Evolutionary conservation across 2,797 vertebrate genomes (phyloP).

Genomic region (Amphiprion clarkii): DNA sequence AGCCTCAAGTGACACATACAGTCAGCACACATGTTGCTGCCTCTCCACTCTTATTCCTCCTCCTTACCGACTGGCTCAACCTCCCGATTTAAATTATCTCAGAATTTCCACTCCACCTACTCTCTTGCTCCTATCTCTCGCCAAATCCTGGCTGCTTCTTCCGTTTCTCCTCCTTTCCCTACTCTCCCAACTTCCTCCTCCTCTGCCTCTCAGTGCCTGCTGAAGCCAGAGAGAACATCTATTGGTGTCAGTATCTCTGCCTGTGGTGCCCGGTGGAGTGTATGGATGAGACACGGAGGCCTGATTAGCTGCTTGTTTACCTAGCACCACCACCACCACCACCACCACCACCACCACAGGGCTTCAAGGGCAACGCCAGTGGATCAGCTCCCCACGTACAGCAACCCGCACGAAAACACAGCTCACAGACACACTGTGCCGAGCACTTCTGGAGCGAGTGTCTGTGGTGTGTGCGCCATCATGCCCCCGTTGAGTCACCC

Average conservation of each 20-base stretch:
- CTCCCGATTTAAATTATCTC: constrained; percentile 19
- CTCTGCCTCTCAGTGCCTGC: constrained; percentile 23
- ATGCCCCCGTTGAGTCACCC: constrained; percentile 87
- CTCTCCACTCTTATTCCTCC: constrained; percentile 6
- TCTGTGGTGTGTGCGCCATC: constrained; percentile 83
- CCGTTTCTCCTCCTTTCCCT: constrained; percentile 29
- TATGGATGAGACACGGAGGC: constrained; percentile 92
- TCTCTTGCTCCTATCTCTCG: constrained; percentile 69
- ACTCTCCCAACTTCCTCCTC: constrained; percentile 15
- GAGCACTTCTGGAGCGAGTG: constrained; percentile 38
- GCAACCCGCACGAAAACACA: constrained; percentile 33
- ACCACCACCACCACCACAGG: constrained; percentile 71
- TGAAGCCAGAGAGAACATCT: constrained; percentile 39
- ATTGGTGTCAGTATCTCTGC: constrained; percentile 65
- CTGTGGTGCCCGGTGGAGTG: constrained; percentile 73
- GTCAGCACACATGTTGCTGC: neutral
- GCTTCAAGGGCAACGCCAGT: constrained; percentile 73
- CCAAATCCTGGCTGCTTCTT: constrained; percentile 38
- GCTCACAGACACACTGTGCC: constrained; percentile 44
- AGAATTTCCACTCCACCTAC: constrained; percentile 21
- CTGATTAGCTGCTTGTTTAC: constrained; percentile 95
- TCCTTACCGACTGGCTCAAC: constrained; percentile 8
- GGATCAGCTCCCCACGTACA: constrained; percentile 50
- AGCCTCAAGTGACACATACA: neutral
- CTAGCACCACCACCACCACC: constrained; percentile 91